Evolutionary conservation across 2,113 vertebrate genomes (phyloP).

Genomic region (Hassar affinis): DNA sequence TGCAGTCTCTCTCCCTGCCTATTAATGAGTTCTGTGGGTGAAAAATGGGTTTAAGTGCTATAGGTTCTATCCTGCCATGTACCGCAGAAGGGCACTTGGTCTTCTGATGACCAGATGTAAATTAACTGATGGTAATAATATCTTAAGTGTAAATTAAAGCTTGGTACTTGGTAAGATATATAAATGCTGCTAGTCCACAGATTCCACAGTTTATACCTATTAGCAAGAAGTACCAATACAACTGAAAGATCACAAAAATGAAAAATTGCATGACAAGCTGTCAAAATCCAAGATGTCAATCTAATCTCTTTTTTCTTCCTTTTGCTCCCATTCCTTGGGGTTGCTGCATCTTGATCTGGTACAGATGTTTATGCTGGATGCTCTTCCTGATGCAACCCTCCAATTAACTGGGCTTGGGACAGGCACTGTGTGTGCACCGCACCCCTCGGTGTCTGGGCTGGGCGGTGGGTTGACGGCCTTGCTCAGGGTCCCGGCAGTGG

Average conservation of each 20-base stretch:
- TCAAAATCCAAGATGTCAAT: not conserved
- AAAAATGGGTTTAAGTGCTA: conserved; percentile 44
- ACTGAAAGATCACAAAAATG: not conserved
- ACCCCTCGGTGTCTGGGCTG: too few relatives aligned
- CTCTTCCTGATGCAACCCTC: too few relatives aligned
- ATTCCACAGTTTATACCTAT: conserved; percentile 15
- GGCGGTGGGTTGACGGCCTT: too few relatives aligned
- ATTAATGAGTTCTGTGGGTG: conserved; percentile 27
- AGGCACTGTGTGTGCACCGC: too few relatives aligned
- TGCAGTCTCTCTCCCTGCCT: conserved; percentile 39
- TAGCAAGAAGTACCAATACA: not conserved
- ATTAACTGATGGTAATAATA: conserved; percentile 42
- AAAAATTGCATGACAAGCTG: not conserved
- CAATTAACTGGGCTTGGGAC: too few relatives aligned
- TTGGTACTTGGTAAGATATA: not conserved
- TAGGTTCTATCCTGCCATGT: conserved; percentile 10
- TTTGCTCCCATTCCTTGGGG: too few relatives aligned
- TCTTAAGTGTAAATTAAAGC: conserved; percentile 15
- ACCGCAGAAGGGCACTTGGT: conserved; percentile 31
- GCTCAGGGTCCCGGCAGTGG: too few relatives aligned
- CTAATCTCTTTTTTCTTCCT: too few relatives aligned
- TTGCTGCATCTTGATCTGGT: too few relatives aligned
- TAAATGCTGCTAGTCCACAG: not conserved
- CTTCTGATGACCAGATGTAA: not conserved
- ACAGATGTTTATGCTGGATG: too few relatives aligned